Percentiles rank a stretch among this genome's conserved stretches.
Evolutionary conservation across 2,113 vertebrate species (phyloP).

Genomic region (Strix aluco): DNA sequence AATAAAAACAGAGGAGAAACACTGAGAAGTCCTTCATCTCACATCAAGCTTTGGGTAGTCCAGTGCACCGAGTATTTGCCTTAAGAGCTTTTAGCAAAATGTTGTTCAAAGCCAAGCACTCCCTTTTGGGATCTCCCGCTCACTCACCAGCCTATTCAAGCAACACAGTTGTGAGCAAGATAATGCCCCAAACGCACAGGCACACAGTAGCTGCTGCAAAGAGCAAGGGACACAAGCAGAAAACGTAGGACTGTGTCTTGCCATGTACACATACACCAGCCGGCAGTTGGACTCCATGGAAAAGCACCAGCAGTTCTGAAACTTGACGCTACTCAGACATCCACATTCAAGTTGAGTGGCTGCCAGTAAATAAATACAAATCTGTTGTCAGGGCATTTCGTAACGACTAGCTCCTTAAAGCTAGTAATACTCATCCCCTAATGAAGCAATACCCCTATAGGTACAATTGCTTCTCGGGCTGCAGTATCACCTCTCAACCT

Average conservation of each 20-base stretch:
- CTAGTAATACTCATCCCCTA: not conserved
- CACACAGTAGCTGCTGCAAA: not conserved
- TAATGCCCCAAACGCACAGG: not conserved
- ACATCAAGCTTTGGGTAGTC: not conserved
- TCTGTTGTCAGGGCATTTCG: slow-evolving; percentile 25
- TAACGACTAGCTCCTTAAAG: not conserved
- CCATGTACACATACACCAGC: not conserved
- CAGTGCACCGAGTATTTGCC: not conserved
- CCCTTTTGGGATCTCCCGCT: not conserved
- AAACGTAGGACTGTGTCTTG: not conserved
- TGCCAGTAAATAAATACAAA: slow-evolving; percentile 50
- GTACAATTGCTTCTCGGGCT: not conserved
- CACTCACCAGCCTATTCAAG: not conserved
- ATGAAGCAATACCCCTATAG: slow-evolving; percentile 11
- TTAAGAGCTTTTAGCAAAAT: not conserved
- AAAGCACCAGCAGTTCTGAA: slow-evolving; percentile 27
- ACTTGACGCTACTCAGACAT: not conserved
- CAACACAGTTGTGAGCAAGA: not conserved
- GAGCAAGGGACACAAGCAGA: not conserved
- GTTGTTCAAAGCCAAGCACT: not conserved
- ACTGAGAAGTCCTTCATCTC: not conserved
- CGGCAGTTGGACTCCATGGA: not conserved
- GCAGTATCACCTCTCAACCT: not conserved
- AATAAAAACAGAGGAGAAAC: not conserved
- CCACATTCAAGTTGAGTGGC: not conserved